Percentiles rank a stretch among this genome's conserved stretches.
Conservation (phyloP, 2,888 invertebrate species). For the Zele albiditarsus region DNA sequence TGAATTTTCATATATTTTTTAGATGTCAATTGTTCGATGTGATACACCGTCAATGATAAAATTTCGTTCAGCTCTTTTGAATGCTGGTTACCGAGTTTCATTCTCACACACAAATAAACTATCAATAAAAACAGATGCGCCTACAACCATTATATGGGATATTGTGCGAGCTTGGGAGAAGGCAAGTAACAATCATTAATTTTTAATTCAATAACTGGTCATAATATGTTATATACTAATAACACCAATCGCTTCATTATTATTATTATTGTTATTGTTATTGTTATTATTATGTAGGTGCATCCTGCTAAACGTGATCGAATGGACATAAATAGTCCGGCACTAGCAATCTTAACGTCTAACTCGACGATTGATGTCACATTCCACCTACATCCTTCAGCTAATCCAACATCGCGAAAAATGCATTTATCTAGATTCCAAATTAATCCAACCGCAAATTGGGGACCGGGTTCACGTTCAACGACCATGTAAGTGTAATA, state of each 20-base stretch:
- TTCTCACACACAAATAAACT: slow-evolving; percentile 91
- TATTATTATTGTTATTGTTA: neutral
- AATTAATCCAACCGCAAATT: slow-evolving; percentile 87
- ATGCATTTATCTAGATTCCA: slow-evolving; percentile 86
- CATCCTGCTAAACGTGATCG: slow-evolving; percentile 81
- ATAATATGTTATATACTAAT: neutral
- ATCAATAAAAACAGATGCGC: slow-evolving; percentile 95
- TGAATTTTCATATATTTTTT: slow-evolving; percentile 34
- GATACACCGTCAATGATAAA: slow-evolving; percentile 64
- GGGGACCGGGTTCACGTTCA: slow-evolving; percentile 93
- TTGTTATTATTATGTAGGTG: slow-evolving; percentile 50
- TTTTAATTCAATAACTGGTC: neutral
- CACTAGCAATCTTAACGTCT: slow-evolving; percentile 76
- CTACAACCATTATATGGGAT: slow-evolving; percentile 91
- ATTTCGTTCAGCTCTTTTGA: slow-evolving; percentile 89
- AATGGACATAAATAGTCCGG: slow-evolving; percentile 74
- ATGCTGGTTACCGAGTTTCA: slow-evolving; percentile 93
- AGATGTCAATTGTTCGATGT: slow-evolving; percentile 66
- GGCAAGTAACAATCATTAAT: slow-evolving; percentile 35
- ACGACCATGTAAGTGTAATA: slow-evolving; percentile 80
- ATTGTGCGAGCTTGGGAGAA: slow-evolving; percentile 88
- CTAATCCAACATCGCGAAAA: slow-evolving; percentile 86
- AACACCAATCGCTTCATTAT: neutral
- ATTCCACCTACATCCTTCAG: slow-evolving; percentile 78
- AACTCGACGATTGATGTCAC: slow-evolving; percentile 73